Conservation (phyloP, 2,888 invertebrate species). For the Lamellibrachia satsuma region DNA sequence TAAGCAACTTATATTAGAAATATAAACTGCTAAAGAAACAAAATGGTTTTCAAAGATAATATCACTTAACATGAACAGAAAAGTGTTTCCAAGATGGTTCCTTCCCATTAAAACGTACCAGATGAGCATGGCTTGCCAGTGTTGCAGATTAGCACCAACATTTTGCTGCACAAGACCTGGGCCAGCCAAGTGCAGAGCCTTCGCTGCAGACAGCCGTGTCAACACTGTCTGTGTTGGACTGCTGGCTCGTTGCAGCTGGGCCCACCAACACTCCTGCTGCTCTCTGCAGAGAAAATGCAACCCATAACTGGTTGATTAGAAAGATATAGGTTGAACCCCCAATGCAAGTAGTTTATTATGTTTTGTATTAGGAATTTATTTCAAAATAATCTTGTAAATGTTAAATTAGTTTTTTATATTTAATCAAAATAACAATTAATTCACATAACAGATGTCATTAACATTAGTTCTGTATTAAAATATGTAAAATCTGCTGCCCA, state of each 20-base stretch:
- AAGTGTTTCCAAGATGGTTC: not conserved
- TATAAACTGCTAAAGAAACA: too few species aligned
- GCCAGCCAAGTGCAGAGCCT: not conserved
- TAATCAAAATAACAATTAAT: too few species aligned
- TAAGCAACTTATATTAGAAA: too few species aligned
- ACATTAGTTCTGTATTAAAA: too few species aligned
- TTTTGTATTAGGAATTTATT: too few species aligned
- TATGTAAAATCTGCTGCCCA: too few species aligned
- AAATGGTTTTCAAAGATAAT: too few species aligned
- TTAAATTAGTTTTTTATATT: too few species aligned
- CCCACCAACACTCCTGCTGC: constrained; percentile 13
- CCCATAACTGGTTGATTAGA: not conserved
- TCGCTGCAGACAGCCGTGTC: not conserved
- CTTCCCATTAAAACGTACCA: not conserved
- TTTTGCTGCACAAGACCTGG: not conserved
- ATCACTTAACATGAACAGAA: not conserved
- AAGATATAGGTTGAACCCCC: too few species aligned
- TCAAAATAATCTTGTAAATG: too few species aligned
- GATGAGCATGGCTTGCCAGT: not conserved
- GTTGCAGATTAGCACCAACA: not conserved
- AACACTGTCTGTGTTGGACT: constrained; percentile 1
- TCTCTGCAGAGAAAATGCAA: not conserved
- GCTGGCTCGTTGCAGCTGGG: not conserved
- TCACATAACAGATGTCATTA: too few species aligned
- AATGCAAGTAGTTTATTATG: too few species aligned